phyloP scores from a whole-genome alignment of 2,888 invertebrate genomes.

The Phyllotreta cruciferae region DNA sequence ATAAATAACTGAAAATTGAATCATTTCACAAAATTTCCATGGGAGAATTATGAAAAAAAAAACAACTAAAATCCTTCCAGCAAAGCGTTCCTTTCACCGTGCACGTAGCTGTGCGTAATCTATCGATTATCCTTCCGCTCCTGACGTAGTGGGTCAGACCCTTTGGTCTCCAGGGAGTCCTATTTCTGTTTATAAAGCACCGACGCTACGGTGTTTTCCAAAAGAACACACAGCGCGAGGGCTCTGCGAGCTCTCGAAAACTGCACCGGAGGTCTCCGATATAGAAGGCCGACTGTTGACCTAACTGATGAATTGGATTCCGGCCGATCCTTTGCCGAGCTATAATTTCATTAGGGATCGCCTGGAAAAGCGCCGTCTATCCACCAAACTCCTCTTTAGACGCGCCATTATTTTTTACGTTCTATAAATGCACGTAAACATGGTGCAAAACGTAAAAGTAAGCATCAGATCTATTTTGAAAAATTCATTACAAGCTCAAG shows the following conservation, averaged over 20 bases:
- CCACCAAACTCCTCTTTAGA: neutral
- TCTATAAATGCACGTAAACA: no score
- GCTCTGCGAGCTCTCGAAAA: slow-evolving; percentile 43
- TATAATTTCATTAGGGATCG: slow-evolving; percentile 43
- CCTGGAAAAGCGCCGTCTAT: slow-evolving; percentile 27
- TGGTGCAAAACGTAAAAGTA: no score
- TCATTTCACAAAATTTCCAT: no score
- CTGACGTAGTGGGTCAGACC: slow-evolving; percentile 50
- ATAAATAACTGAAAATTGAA: no score
- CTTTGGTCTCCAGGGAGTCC: slow-evolving; percentile 53
- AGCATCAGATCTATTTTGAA: no score
- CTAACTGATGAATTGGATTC: slow-evolving; percentile 44
- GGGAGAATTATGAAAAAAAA: no score
- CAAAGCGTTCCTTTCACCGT: neutral
- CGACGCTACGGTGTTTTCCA: slow-evolving; percentile 47
- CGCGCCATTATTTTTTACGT: no score
- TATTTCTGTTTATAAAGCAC: slow-evolving; percentile 54
- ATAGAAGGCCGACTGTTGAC: slow-evolving; percentile 43
- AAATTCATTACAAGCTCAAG: no score
- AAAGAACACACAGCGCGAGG: slow-evolving; percentile 53
- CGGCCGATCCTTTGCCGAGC: slow-evolving; percentile 30
- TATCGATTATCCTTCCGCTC: slow-evolving; percentile 52
- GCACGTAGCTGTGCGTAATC: slow-evolving; percentile 42
- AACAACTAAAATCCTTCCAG: neutral
- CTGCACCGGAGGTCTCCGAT: slow-evolving; percentile 41